A percentile compares a stretch with the other conserved stretches of the same genome.
Evolutionary conservation across 2,888 invertebrate species (phyloP).

Genomic region (Cheilosia grossa): DNA sequence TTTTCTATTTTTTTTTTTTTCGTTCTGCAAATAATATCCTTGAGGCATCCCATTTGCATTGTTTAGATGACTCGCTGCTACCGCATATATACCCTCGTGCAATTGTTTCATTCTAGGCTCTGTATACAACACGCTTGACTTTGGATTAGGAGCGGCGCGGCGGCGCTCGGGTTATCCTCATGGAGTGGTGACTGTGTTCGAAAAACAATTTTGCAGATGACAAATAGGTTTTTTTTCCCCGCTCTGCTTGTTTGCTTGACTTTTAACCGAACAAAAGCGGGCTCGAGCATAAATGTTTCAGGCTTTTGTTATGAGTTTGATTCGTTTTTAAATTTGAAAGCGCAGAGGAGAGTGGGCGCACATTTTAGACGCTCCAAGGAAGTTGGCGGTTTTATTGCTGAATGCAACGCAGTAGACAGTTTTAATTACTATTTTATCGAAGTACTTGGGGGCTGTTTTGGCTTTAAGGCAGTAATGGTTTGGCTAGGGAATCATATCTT

Average conservation of each 20-base stretch:
- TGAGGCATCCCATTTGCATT: constrained; percentile 74
- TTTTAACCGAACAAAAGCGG: constrained; percentile 66
- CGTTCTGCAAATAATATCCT: constrained; percentile 74
- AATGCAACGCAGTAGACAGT: constrained; percentile 62
- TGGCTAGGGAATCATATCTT: constrained; percentile 7
- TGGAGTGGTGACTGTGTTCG: constrained; percentile 25
- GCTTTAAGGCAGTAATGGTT: constrained; percentile 26
- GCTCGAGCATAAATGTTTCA: constrained; percentile 50
- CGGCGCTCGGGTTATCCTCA: constrained; percentile 29
- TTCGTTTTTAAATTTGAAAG: constrained; percentile 66
- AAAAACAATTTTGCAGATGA: constrained; percentile 74
- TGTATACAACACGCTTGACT: constrained; percentile 43
- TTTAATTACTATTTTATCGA: constrained; percentile 73
- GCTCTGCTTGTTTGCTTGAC: constrained; percentile 54
- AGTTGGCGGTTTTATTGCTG: constrained; percentile 1
- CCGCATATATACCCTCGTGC: constrained; percentile 1
- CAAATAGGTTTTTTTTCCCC: constrained; percentile 52
- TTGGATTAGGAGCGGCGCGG: constrained; percentile 33
- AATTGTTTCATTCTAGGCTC: constrained; percentile 52
- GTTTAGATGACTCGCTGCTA: constrained; percentile 58
- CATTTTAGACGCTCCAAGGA: constrained; percentile 45
- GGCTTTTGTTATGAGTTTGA: constrained; percentile 67
- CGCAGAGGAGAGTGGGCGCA: constrained; percentile 14
- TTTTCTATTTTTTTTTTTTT: constrained; percentile 51
- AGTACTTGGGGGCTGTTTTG: constrained; percentile 48